These are phyloP conservation scores for Lasioglossum figueresi DNA, from an alignment of 2,888 invertebrate genomes.

Conservation along the genomic window DNA sequence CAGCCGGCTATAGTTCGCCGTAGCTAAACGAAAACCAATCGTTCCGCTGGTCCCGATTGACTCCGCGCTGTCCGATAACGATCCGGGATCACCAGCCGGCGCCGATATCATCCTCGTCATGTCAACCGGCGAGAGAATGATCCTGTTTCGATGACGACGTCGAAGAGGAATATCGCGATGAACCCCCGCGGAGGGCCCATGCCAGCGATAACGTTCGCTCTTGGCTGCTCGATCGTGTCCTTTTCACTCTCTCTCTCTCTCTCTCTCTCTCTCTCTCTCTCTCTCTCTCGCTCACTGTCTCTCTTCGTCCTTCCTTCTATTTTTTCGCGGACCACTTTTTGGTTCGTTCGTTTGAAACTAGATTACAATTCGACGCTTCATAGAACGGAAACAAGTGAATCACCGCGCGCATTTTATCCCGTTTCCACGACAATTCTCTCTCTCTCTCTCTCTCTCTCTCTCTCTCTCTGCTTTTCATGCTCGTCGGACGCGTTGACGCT, in stretches of 20 bases:
- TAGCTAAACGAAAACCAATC: constrained; percentile 55
- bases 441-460: not conserved
- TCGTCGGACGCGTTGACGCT: not conserved
- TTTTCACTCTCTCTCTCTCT: not conserved
- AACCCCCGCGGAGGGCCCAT: constrained; percentile 18
- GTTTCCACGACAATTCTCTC: not conserved
- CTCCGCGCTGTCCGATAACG: constrained; percentile 56
- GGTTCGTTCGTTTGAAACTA: constrained; percentile 37
- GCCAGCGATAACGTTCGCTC: constrained; percentile 59
- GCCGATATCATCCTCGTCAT: constrained; percentile 57
- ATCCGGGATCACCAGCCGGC: constrained; percentile 51
- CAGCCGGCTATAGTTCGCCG: constrained; percentile 18
- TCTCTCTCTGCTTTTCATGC: not conserved
- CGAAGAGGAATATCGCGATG: constrained; percentile 60
- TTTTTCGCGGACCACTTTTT: not conserved
- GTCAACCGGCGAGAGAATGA: constrained; percentile 59
- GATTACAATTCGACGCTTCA: constrained; percentile 60
- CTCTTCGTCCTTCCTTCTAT: not conserved
- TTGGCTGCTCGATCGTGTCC: constrained; percentile 30
- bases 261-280: not conserved
- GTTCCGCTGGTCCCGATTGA: constrained; percentile 50
- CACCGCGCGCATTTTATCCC: constrained; percentile 24
- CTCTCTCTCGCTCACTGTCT: not conserved
- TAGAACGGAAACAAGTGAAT: constrained; percentile 40
- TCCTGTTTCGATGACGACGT: constrained; percentile 60